Base-by-base conservation (phyloP, 2,797 vertebrate species). In the Pteronotus mesoamericanus region DNA sequence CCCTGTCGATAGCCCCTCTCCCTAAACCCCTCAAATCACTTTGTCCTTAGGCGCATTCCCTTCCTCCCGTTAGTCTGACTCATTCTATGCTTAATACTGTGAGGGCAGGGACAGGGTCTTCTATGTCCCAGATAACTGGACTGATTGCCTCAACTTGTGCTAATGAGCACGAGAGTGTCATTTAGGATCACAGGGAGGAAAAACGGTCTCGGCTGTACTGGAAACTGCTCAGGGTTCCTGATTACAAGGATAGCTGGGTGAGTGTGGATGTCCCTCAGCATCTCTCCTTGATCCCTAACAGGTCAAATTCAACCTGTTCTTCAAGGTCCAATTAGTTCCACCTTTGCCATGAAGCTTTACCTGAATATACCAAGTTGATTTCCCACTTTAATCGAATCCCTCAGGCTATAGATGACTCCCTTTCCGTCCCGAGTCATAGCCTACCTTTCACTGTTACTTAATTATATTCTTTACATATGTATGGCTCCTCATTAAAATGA, bases 51-150 rank as follows among this genome's bases (percentile, higher is more conserved):
- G 82, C 85, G 46, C 34, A 75, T 86, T 92, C 88, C 19, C 83
- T 88, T 93, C 82, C 85, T 95, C 95, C 72, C 88, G 88, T 90
- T n/a, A 93, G 46, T 87, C 85, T 87, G n/a, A 53, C 78, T 93
- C 89, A 97, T 95, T 96, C 91, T 24, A 95, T 91, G 72, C 79
- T 88, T 96, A 95, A 92, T 82, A 84, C 61, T 55, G 66, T 71
- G 77, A 94, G 55, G 44, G 68, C 66, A 93, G 44, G 55, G n/a
- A 92, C 53, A 85, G 48, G 34, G 59, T 92, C 90, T 88, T 95
- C 78, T 42, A 11, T 64, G 39, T 85, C 46, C 51, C 46, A 77
- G 51, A 48, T 78, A 89, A 55, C 32, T 78, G n/a, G 18, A 74
- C 39, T 72, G 71, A 91, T 85, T 71, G 88, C 44, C 9, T 92